These are phyloP conservation scores for Chitala chitala DNA, from an alignment of 2,113 vertebrate genomes.

Conservation along the genomic window DNA sequence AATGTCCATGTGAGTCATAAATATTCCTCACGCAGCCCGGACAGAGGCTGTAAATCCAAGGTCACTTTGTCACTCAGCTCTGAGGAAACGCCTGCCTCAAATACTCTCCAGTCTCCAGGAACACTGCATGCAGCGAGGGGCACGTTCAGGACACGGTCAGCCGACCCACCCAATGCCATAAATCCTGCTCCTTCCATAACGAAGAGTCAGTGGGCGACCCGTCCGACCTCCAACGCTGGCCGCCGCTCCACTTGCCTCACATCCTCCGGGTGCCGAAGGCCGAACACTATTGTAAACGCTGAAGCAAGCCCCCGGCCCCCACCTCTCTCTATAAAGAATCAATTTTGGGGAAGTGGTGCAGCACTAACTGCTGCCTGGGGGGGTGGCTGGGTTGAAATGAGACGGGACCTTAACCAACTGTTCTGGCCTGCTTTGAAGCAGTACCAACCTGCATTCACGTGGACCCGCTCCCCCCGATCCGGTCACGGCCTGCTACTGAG, in stretches of 20 bases:
- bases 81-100: slow-evolving; percentile 15
- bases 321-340: slow-evolving; percentile 47
- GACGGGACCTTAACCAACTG: not conserved
- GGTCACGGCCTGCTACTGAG: not conserved
- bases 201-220: slow-evolving; percentile 26
- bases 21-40: slow-evolving; percentile 36
- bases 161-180: not conserved
- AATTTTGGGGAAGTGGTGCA: slow-evolving; percentile 34
- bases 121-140: not conserved
- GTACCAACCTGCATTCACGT: not conserved
- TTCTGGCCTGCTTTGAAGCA: not conserved
- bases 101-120: not conserved
- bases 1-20: slow-evolving; percentile 34
- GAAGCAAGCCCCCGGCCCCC: slow-evolving; percentile 39
- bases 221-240: not conserved
- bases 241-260: slow-evolving; percentile 23
- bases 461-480: not conserved
- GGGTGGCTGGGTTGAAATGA: slow-evolving; percentile 4
- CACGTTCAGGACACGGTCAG: not conserved
- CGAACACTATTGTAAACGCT: slow-evolving; percentile 49
- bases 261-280: slow-evolving; percentile 35
- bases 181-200: slow-evolving; percentile 34
- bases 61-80: slow-evolving; percentile 44
- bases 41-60: slow-evolving; percentile 45
- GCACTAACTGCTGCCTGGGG: slow-evolving; percentile 38